phyloP scores from a whole-genome alignment of 37 sponge, comb jelly and placozoan genomes.

The Haliclona indistincta region DNA sequence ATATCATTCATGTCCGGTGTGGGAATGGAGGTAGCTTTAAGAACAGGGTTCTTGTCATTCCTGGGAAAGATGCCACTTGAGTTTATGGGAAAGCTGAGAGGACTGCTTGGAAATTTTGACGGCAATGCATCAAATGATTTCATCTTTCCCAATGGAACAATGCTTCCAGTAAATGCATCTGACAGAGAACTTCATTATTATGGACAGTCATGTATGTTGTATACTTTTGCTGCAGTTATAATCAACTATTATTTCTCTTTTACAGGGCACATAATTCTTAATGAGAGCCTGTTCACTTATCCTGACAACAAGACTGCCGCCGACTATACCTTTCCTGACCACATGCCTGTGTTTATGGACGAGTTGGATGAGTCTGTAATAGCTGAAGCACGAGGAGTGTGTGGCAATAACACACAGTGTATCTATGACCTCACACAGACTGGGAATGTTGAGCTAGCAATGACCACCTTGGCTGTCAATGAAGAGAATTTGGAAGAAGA shows the following conservation, averaged over 20 bases:
- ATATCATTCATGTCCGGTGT: too few relatives aligned
- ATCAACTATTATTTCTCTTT: neutral
- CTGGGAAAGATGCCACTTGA: slow-evolving; percentile 16
- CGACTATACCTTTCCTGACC: slow-evolving; percentile 47
- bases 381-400: neutral
- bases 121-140: slow-evolving; percentile 59
- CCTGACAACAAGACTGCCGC: neutral
- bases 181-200: slow-evolving; percentile 67
- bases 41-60: neutral
- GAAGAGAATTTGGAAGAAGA: neutral
- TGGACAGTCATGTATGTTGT: slow-evolving; percentile 72
- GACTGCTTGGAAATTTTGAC: slow-evolving; percentile 72
- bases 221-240: too few relatives aligned
- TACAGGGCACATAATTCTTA: slow-evolving; percentile 55
- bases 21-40: too few relatives aligned
- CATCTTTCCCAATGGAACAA: slow-evolving; percentile 51
- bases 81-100: slow-evolving; percentile 29
- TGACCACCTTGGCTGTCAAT: slow-evolving; percentile 14
- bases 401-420: slow-evolving; percentile 33
- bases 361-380: slow-evolving; percentile 31
- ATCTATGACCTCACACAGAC: slow-evolving; percentile 64
- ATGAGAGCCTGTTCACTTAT: slow-evolving; percentile 54
- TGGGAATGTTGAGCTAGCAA: slow-evolving; percentile 31
- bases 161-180: slow-evolving; percentile 35
- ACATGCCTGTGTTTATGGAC: slow-evolving; percentile 49